A percentile compares a stretch with the other conserved stretches of the same genome.
Conservation (phyloP, 2,113 vertebrate genomes). For the Trachemys scripta region DNA sequence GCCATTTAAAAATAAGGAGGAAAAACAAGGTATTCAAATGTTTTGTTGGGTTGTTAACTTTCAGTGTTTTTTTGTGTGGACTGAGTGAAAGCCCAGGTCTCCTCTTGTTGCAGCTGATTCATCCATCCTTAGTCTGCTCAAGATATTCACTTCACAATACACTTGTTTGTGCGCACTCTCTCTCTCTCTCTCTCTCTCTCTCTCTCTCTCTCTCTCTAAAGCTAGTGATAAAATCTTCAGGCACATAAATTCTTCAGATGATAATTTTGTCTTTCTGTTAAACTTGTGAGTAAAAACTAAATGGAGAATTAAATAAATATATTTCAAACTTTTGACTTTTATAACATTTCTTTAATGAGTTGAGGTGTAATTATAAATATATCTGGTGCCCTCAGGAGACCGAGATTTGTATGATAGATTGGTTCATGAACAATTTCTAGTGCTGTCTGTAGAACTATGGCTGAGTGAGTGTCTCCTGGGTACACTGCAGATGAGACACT, state of each 20-base stretch:
- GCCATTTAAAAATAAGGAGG: neutral
- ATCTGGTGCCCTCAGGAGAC: slow-evolving; percentile 7
- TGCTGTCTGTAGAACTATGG: neutral
- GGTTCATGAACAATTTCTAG: slow-evolving; percentile 22
- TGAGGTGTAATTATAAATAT: neutral
- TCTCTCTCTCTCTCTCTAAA: neutral
- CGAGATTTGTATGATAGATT: neutral
- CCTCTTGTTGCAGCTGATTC: neutral
- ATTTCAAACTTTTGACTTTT: slow-evolving; percentile 6
- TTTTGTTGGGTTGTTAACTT: neutral
- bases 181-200: neutral
- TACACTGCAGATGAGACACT: slow-evolving; percentile 5
- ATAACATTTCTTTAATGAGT: slow-evolving; percentile 19
- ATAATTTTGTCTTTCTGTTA: slow-evolving; percentile 28
- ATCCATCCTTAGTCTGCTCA: neutral
- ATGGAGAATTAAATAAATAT: neutral
- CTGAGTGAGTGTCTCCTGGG: neutral
- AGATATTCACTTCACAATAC: neutral
- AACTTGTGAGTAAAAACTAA: neutral
- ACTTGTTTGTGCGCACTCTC: neutral
- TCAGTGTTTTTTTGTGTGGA: neutral
- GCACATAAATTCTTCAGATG: neutral
- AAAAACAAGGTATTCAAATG: neutral
- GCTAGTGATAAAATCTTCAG: neutral
- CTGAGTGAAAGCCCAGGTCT: neutral